These are phyloP conservation scores for Galeopterus variegatus DNA, from an alignment of 2,113 vertebrate species.

Conservation along the genomic window DNA sequence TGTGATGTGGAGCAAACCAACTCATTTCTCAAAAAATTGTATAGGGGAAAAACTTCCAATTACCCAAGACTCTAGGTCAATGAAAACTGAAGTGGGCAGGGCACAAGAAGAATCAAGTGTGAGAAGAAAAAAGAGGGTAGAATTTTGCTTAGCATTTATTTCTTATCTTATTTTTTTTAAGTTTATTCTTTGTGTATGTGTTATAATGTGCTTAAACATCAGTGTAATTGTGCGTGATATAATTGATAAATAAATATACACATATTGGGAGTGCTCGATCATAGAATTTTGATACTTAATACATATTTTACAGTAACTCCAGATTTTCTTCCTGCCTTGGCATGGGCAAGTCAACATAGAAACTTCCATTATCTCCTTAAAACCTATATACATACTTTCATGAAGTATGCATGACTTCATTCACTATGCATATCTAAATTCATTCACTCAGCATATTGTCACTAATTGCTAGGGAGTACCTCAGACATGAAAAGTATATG, in stretches of 20 bases:
- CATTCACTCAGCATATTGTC: background rate
- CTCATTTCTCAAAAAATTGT: background rate
- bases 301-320: background rate
- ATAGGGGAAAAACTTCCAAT: background rate
- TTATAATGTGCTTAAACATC: background rate
- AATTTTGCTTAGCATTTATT: background rate
- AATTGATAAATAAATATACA: background rate
- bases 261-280: background rate
- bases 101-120: background rate
- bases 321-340: background rate
- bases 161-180: background rate
- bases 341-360: background rate
- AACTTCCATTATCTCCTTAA: background rate
- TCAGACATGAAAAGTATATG: background rate
- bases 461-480: background rate
- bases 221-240: background rate
- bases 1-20: background rate
- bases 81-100: background rate
- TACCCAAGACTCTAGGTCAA: background rate
- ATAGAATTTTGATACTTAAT: background rate
- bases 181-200: background rate
- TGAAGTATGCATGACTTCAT: background rate
- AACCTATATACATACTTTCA: background rate
- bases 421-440: background rate
- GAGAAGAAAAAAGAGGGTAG: constrained; percentile 5